phyloP scores from a whole-genome alignment of 1,140 invertebrate genomes.

The Lepidurus apus region DNA sequence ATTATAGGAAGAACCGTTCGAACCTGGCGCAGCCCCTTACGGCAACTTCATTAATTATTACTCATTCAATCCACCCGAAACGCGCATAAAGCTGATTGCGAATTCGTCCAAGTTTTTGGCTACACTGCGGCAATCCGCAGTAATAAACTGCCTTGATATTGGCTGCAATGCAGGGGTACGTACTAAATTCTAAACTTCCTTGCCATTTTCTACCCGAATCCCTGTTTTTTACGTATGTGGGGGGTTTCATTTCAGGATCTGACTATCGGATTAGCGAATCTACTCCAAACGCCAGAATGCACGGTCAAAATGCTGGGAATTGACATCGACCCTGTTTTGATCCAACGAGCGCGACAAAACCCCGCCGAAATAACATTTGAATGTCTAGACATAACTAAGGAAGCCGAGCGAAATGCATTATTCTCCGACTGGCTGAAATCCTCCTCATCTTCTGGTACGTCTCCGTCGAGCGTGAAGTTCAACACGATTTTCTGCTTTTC shows the following conservation, averaged over 20 bases:
- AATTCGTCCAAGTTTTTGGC: conserved; percentile 27
- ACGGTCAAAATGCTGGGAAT: conserved; percentile 58
- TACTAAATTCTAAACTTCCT: not conserved
- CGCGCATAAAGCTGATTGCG: conserved; percentile 59
- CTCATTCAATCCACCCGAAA: conserved; percentile 63
- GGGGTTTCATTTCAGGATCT: conserved; percentile 50
- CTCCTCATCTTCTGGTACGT: not conserved
- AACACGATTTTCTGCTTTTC: conserved; percentile 71
- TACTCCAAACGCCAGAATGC: conserved; percentile 44
- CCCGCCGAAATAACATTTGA: conserved; percentile 53
- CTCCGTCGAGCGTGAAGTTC: conserved; percentile 51
- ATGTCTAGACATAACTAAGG: conserved; percentile 56
- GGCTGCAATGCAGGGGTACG: conserved; percentile 71
- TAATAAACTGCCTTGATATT: conserved; percentile 61
- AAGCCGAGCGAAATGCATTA: conserved; percentile 35
- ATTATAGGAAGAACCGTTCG: conserved; percentile 36
- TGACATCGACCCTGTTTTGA: conserved; percentile 65
- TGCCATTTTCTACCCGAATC: conserved; percentile 23
- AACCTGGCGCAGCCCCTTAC: conserved; percentile 67
- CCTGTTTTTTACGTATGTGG: not conserved
- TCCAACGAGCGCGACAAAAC: conserved; percentile 56
- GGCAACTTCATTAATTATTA: conserved; percentile 86
- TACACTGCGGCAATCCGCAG: conserved; percentile 26
- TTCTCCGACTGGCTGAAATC: conserved; percentile 27
- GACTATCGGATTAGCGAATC: conserved; percentile 54